Evolutionary conservation across 64 coral and sea anemone species (phyloP).

Genomic region (Montipora cactus): DNA sequence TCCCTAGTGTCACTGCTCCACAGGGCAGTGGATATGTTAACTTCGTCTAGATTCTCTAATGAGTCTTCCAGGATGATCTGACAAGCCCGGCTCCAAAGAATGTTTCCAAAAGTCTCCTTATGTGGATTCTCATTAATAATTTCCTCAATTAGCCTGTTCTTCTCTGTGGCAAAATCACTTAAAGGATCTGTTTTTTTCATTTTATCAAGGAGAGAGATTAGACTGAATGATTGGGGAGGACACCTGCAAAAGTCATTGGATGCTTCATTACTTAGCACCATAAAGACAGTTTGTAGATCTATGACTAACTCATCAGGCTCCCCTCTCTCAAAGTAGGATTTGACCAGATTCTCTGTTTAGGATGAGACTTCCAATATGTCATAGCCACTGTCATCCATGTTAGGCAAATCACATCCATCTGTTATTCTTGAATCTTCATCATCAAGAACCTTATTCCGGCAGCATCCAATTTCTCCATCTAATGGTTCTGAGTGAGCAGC

Average conservation of each 20-base stretch:
- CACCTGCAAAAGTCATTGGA: background rate
- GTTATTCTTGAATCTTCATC: background rate
- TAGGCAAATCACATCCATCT: background rate
- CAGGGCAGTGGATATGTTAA: background rate
- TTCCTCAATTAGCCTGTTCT: constrained; percentile 23
- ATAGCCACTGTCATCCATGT: background rate
- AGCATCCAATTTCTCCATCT: background rate
- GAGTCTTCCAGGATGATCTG: constrained; percentile 21
- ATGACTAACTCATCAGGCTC: constrained; percentile 45
- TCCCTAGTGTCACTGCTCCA: constrained; percentile 15
- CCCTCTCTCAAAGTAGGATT: constrained; percentile 70
- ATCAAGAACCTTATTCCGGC: background rate
- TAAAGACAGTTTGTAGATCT: constrained; percentile 13
- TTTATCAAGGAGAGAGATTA: background rate
- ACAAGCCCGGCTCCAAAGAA: constrained; percentile 29
- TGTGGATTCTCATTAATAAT: background rate
- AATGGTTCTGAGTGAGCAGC: background rate
- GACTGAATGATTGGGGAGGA: background rate
- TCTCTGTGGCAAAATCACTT: constrained; percentile 14
- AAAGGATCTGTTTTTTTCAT: background rate
- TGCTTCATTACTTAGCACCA: background rate
- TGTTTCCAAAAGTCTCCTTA: constrained; percentile 10
- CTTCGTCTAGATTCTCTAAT: background rate
- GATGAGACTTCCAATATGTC: background rate
- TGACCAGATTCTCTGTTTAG: background rate